Conservation (phyloP, 2,797 vertebrate genomes). For the Carcharodon carcharias region DNA sequence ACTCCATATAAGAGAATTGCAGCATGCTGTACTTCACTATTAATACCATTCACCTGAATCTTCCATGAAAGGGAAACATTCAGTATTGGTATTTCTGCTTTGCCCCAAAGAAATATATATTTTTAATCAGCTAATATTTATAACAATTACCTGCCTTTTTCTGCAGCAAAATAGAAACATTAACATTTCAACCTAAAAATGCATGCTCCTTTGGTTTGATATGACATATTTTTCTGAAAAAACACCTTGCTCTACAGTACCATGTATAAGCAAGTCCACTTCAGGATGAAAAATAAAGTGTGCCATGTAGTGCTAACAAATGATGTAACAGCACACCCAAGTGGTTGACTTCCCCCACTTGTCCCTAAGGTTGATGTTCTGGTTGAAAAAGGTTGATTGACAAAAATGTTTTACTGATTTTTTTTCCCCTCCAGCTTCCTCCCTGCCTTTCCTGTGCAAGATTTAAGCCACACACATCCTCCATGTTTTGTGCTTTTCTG, state of each 20-base stretch:
- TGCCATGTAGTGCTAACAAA: neutral
- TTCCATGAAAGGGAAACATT: neutral
- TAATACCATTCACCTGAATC: neutral
- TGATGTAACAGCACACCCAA: slow-evolving; percentile 11
- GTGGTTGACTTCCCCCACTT: neutral
- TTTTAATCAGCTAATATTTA: neutral
- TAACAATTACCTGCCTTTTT: neutral
- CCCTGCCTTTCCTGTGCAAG: neutral
- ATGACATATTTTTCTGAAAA: neutral
- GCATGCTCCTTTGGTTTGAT: neutral
- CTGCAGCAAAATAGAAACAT: neutral
- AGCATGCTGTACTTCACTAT: neutral
- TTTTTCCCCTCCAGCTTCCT: neutral
- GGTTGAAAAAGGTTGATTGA: neutral
- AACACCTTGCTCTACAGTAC: neutral
- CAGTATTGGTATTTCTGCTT: neutral
- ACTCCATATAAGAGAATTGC: neutral
- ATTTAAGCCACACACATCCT: neutral
- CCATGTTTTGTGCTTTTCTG: neutral
- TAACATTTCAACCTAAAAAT: neutral
- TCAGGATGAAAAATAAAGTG: neutral
- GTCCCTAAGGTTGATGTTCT: neutral
- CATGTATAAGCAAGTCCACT: no score
- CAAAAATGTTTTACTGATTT: neutral
- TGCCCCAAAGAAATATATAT: neutral